Evolutionary conservation across 2,797 vertebrate species (phyloP).

Genomic region (Cetoscarus ocellatus): DNA sequence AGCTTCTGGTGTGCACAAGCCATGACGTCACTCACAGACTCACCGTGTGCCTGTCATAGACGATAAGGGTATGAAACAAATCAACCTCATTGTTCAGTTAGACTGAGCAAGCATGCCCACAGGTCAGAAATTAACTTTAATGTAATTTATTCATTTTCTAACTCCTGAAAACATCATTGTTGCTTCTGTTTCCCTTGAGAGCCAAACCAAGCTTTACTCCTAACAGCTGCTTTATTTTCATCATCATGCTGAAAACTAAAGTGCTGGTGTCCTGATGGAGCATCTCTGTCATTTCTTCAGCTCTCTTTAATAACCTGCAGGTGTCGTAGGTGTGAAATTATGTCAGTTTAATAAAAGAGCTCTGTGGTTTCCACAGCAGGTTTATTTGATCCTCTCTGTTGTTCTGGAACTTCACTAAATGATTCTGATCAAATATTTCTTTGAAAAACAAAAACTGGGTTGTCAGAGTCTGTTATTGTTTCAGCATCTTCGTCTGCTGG

Average conservation of each 20-base stretch:
- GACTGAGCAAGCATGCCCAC: too few relatives aligned
- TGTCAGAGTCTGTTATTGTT: neutral
- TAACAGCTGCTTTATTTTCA: neutral
- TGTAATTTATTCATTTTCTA: too few relatives aligned
- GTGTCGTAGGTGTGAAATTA: neutral
- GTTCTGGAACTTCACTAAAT: neutral
- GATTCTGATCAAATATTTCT: neutral
- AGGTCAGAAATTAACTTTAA: too few relatives aligned
- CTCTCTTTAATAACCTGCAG: constrained; percentile 20
- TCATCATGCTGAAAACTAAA: neutral
- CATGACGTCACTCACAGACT: too few relatives aligned
- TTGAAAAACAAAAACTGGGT: neutral
- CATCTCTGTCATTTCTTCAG: neutral
- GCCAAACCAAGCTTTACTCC: neutral
- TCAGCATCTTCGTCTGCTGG: neutral
- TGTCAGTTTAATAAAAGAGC: neutral
- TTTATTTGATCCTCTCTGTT: neutral
- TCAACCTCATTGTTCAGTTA: too few relatives aligned
- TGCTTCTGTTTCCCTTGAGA: neutral
- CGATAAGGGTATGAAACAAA: too few relatives aligned
- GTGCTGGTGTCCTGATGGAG: neutral
- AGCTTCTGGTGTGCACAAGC: too few relatives aligned
- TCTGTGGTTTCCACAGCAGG: neutral
- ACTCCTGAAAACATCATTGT: too few relatives aligned
- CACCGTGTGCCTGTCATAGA: too few relatives aligned